Evolutionary conservation across 2,888 invertebrate genomes (phyloP), one percentile per base, ranked within the genome.

Genomic region (Agrochola lychnidis): DNA sequence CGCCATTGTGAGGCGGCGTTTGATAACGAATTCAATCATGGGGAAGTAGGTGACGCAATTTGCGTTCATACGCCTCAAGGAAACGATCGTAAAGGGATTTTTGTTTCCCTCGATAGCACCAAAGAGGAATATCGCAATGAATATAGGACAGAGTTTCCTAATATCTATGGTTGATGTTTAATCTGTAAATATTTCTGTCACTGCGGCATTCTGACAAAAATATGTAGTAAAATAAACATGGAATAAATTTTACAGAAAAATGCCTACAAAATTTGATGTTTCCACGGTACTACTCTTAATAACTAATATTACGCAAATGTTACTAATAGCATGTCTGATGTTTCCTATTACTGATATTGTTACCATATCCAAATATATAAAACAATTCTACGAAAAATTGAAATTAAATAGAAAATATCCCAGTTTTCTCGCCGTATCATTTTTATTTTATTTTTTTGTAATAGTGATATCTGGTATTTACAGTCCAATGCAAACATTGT

Each of bases 1-100:
- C 91, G 86, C 88, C 87, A 88, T 90, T 91, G 90, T 89, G 88
- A 87, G 84, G 78, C 69, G 79, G 87, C 81, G 90, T 85, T 91
- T 91, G 93, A 94, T 94, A 94, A 93, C 90, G 89, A 94, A 93
- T 94, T 94, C 93, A 92, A 94, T 94, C 92, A 93, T 84, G 87
- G 84, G 84, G 89, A 90, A 90, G 87, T 85, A 81, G 89, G 79
- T 88, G 88, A 88, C 88, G 89, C 84, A 87, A 86, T 87, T 87
- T 89, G 86, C 84, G 78, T 87, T 86, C 82, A 84, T 71, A 83
- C 73, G 73, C 71, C 77, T 80, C 82, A 82, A 82, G 76, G 81
- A 81, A 83, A 83, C 57, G 75, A 76, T 82, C 80, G 79, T 89
- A 88, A 89, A 87, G 83, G 81, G 87, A 90, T 89, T 88, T 89